Evolutionary conservation across 1,140 invertebrate species (phyloP).

Genomic region (Cardiocondyla obscurior): DNA sequence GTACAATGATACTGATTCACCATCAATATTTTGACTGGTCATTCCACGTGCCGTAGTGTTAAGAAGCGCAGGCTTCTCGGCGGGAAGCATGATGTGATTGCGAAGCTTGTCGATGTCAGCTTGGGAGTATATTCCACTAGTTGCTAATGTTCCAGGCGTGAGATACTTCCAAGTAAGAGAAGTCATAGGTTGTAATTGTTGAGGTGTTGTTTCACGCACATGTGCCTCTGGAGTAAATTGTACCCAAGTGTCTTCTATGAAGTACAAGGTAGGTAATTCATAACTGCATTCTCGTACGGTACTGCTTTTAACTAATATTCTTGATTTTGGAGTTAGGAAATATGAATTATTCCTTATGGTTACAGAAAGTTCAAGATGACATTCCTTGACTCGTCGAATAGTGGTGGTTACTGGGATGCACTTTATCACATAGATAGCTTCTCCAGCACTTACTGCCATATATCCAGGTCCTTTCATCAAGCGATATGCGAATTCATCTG

Average conservation of each 20-base stretch:
- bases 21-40: background rate
- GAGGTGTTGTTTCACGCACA: background rate
- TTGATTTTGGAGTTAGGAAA: background rate
- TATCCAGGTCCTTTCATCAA: conserved; percentile 62
- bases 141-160: background rate
- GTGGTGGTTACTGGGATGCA: too few relatives aligned
- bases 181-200: conserved; percentile 25
- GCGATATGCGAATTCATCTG: conserved; percentile 60
- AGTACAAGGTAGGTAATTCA: conserved; percentile 26
- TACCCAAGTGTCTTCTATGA: background rate
- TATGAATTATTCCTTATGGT: too few relatives aligned
- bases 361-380: too few relatives aligned
- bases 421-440: too few relatives aligned
- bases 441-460: conserved; percentile 53
- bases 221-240: conserved; percentile 26
- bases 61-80: background rate
- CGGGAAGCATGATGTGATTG: conserved; percentile 53
- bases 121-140: background rate
- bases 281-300: conserved; percentile 36
- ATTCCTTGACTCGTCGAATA: too few relatives aligned
- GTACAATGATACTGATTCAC: background rate
- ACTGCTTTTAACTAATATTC: background rate
- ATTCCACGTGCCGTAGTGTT: background rate
- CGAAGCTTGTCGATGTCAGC: conserved; percentile 39
- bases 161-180: background rate